Conservation (phyloP, 1,140 invertebrate species). For the Drosophila neocordata region DNA sequence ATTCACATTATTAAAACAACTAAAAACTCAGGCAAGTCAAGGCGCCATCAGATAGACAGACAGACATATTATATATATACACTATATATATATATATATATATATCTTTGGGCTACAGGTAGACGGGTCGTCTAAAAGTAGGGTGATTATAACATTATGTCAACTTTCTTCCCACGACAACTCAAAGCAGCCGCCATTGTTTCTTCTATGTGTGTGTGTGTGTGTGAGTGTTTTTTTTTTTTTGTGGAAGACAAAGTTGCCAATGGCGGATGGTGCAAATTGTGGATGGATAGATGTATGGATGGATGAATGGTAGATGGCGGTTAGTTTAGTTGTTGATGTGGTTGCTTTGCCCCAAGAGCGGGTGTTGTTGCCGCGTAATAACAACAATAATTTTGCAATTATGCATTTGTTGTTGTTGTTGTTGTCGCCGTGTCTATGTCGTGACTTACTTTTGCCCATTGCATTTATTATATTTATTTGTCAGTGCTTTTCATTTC, state of each 20-base stretch:
- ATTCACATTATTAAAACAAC: constrained; percentile 73
- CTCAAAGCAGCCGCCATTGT: constrained; percentile 47
- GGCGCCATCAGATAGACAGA: constrained; percentile 60
- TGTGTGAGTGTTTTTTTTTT: constrained; percentile 2
- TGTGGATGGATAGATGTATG: constrained; percentile 22
- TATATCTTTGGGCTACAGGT: constrained; percentile 8
- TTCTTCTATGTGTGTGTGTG: constrained; percentile 29
- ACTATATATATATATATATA: constrained; percentile 8
- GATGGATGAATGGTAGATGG: constrained; percentile 45
- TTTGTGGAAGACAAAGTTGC: constrained; percentile 28
- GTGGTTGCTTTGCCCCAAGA: background rate
- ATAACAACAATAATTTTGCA: constrained; percentile 68
- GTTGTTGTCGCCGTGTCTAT: constrained; percentile 31
- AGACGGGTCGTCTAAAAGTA: constrained; percentile 54
- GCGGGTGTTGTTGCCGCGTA: constrained; percentile 46
- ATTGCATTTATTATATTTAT: constrained; percentile 73
- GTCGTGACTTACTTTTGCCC: constrained; percentile 73
- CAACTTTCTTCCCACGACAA: constrained; percentile 78
- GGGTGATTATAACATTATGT: constrained; percentile 79
- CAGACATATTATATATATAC: constrained; percentile 23
- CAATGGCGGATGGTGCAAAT: constrained; percentile 38
- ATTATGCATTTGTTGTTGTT: constrained; percentile 56
- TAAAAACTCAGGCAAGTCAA: constrained; percentile 57
- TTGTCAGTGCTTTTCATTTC: constrained; percentile 60
- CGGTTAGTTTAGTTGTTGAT: constrained; percentile 39